Base-by-base conservation (phyloP, 2,797 vertebrate species). In the Labeo calbasu region DNA sequence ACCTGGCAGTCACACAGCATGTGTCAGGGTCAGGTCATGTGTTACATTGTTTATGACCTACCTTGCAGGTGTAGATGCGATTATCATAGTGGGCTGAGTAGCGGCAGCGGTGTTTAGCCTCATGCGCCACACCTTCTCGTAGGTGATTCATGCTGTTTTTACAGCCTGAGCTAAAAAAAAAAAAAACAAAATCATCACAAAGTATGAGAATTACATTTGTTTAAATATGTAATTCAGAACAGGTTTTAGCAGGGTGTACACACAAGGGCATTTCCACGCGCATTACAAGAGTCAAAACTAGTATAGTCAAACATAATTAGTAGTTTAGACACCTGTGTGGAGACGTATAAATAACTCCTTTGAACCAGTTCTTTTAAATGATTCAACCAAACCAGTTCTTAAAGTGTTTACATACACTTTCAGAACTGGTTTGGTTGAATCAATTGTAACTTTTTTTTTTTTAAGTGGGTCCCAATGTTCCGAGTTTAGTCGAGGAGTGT, bases 111-210 rank as follows among this genome's bases (percentile, higher is more conserved):
- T 95, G 97, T 91, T 95, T 96, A 88, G 98, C 96, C 90, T 98
- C 97, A 0, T 99, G 98, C 79, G 91, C 93, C 1, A 97, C 90
- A 51, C 94, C 97, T 91, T 99, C 98, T 88, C 98, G 97, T n/a
- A 96, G 93, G 84, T 99, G 98, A 90, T 99, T 99, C 97, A 99
- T 99, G 92, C 98, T 99, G 92, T 96, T 98, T 91, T 97, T 98
- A 90, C 98, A 99, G 83, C 97, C 97, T 25, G 95, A 97, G 72
- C 98, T 99, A 76, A 82, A 89, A 86, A 40, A n/a, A 50, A 59
- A 17, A 25, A 1, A 71, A 5, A 10, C 9, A 9, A 25, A 28
- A n/a, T n/a, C 2, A 25, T 2, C 0, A 11, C 1, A 78, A 70
- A 84, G 46, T 55, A 15, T 68, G 25, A 28, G 4, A 57, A 2